Percentiles rank a stretch among this genome's conserved stretches.
phyloP scores from a whole-genome alignment of 2,113 vertebrate species.

The Saiga tatarica region DNA sequence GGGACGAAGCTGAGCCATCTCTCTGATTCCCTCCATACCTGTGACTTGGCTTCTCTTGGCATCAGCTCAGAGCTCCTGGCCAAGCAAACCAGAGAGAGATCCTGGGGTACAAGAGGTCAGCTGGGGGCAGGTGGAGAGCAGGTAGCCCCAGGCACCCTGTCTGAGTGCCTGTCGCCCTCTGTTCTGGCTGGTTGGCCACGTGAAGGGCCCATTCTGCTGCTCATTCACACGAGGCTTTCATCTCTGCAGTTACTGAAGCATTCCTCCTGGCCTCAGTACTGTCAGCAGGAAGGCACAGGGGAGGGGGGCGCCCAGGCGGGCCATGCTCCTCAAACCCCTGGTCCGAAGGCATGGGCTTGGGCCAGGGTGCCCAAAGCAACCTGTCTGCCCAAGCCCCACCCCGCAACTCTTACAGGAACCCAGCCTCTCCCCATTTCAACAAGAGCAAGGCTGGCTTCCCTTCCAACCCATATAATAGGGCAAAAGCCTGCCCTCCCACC shows the following conservation, averaged over 20 bases:
- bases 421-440: background rate
- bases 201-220: background rate
- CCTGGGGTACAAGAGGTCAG: background rate
- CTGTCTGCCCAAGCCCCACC: background rate
- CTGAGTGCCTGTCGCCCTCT: background rate
- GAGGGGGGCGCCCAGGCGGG: background rate
- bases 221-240: background rate
- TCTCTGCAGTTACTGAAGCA: background rate
- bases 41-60: slow-evolving; percentile 9
- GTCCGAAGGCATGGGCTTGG: background rate
- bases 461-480: background rate
- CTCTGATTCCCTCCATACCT: background rate
- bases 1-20: background rate
- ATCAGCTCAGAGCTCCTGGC: background rate
- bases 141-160: background rate
- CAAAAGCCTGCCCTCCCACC: background rate
- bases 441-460: background rate
- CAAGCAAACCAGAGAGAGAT: background rate
- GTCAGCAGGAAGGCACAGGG: background rate
- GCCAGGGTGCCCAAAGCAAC: background rate
- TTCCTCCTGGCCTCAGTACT: background rate
- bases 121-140: background rate
- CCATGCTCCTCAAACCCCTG: background rate
- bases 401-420: background rate
- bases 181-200: background rate